Evolutionary conservation across 2,113 vertebrate genomes (phyloP), one percentile per base, ranked within the genome.

Genomic region (Megaptera novaeangliae): DNA sequence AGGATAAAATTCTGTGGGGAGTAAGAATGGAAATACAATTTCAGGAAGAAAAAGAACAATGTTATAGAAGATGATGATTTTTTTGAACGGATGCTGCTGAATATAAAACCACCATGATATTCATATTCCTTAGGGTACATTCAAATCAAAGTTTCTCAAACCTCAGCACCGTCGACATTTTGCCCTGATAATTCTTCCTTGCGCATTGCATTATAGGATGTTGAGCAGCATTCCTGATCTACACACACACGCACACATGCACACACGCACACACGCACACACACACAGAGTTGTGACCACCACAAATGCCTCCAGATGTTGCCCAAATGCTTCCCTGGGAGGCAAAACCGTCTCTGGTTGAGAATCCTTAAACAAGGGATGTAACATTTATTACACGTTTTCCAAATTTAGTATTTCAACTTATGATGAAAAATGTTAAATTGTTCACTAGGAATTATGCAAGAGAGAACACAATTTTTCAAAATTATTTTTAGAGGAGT

Each of bases 191-290:
- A 39, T 25, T 94, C 36, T 52, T 34, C 46, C 23, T 8, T 68
- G 6, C 8, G 13, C 3, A 20, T 64, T 59, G 13, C 64, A 59
- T 27, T 18, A 11, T 0, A 21, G 3, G 2, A 3, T 77, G 52
- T n/a, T 8, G 1, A 61, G 8, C 18, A 34, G 18, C n/a, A 36
- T 68, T 9, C 49, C 49, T 55, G 23, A 34, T 52, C 55, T 55
- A n/a, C 7, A 17, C 14, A 29, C 31, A 17, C 18, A 36, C 11
- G n/a, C 0, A 74, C 4, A 1, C 25, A 12, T 9, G 4, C 8
- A 21, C 4, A 15, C 13, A 8, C 8, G 41, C 25, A 29, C 44
- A 18, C 44, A 31, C 15, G 31, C 29, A 75, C 29, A 17, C 7
- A 15, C 14, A 52, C 49, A 52, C 49, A 6, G 49, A 25, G 27